A percentile compares a stretch with the other conserved stretches of the same genome.
Evolutionary conservation across 1,140 invertebrate species (phyloP).

Genomic region (Macrotrachela quadricornifera): DNA sequence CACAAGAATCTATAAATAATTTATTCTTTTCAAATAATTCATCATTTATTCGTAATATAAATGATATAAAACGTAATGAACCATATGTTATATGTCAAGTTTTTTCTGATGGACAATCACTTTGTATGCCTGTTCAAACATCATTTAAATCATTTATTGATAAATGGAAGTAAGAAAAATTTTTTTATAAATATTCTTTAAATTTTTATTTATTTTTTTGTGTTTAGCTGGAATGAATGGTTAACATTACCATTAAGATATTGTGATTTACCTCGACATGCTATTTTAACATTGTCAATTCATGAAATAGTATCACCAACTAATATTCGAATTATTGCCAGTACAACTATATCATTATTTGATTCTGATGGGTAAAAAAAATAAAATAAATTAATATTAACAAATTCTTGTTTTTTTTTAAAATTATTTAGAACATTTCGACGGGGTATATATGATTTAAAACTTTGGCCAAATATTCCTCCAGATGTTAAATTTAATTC

Average conservation of each 20-base stretch:
- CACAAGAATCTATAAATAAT: too few relatives aligned
- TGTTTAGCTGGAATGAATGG: conserved; percentile 86
- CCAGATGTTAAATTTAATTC: conserved; percentile 46
- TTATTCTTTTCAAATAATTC: too few relatives aligned
- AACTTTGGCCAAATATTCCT: conserved; percentile 36
- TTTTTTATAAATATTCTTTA: conserved; percentile 8
- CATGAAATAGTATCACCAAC: conserved; percentile 44
- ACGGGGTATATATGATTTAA: conserved; percentile 36
- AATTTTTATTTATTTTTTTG: not conserved
- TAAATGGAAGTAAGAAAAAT: conserved; percentile 57
- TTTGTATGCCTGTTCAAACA: conserved; percentile 67
- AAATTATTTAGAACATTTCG: conserved; percentile 14
- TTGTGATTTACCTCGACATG: conserved; percentile 63
- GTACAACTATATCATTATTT: too few relatives aligned
- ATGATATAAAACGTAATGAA: too few relatives aligned
- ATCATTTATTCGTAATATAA: too few relatives aligned
- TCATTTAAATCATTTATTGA: conserved; percentile 77
- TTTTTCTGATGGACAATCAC: conserved; percentile 52
- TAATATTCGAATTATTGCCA: not conserved
- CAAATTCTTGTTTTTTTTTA: too few relatives aligned
- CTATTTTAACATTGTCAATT: conserved; percentile 60
- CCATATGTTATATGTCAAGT: conserved; percentile 60
- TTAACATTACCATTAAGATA: conserved; percentile 68
- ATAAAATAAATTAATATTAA: too few relatives aligned
- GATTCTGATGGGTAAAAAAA: too few relatives aligned